A percentile compares a stretch with the other conserved stretches of the same genome.
Conservation (phyloP, 2,113 vertebrate genomes). For the Alaudala cheleensis region DNA sequence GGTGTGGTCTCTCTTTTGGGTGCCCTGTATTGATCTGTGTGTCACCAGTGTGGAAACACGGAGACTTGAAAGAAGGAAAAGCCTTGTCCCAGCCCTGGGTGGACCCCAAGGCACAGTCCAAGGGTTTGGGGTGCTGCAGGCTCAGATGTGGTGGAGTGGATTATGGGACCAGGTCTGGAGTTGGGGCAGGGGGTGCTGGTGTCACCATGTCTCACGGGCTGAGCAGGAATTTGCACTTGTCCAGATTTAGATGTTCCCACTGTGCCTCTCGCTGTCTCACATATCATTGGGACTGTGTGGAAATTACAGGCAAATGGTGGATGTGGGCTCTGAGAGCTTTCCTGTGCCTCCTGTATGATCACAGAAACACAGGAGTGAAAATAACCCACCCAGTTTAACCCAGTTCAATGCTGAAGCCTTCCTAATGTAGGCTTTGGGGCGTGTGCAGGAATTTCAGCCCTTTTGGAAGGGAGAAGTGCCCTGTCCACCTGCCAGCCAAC, state of each 20-base stretch:
- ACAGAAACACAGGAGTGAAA: not conserved
- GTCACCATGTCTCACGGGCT: fast-evolving
- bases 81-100: not conserved
- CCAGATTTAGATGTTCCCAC: not conserved
- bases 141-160: no score
- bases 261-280: fast-evolving
- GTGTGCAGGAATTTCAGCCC: fast-evolving
- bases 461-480: not conserved
- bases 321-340: not conserved
- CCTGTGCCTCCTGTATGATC: not conserved
- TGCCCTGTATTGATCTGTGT: not conserved
- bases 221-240: not conserved
- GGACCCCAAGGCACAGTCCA: not conserved
- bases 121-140: not conserved
- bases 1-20: not conserved
- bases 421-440: fast-evolving
- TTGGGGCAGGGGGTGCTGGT: not conserved
- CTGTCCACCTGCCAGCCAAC: not conserved
- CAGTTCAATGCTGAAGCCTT: not conserved
- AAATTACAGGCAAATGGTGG: fast-evolving
- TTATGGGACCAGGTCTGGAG: not conserved
- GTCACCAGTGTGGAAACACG: not conserved
- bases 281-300: not conserved
- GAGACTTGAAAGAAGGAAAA: not conserved
- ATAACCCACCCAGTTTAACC: not conserved